Base-by-base conservation (phyloP, 2,888 invertebrate genomes). In the Hyles lineata region DNA sequence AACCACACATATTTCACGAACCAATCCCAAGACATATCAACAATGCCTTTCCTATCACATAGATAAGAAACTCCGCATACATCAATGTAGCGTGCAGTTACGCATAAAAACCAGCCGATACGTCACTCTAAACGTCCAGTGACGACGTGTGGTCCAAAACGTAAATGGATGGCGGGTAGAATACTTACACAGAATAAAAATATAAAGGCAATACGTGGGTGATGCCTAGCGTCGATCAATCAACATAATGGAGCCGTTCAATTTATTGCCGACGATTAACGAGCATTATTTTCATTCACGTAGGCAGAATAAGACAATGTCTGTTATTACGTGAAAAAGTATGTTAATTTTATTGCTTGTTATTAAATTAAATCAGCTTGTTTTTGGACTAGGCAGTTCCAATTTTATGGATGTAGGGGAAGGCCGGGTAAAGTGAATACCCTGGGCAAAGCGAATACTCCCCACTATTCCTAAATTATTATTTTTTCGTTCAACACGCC, bases 241-340 rank as follows among this genome's bases (percentile, higher is more conserved):
- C 93, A 91, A 84, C 81, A 70, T 79, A 89, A 92, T 92, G 86
- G 89, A 91, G 89, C 89, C 89, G 90, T 92, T 89, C 88, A 87
- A 89, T 89, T 87, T 89, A 89, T 88, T 84, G 83, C 80, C 80
- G 81, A 81, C 86, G 84, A 88, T 86, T 87, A 86, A 83, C 82
- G 83, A 79, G 83, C 85, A 88, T 85, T 83, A 87, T 87, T 88
- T 89, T 88, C 84, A 1, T 55, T 75, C 74, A 84, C 79, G 87
- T 89, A 85, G 86, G 87, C 78, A 75, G 78, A 76, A 80, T 76
- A 80, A 81, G 8, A 63, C 21, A 71, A n/a, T n/a, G 55, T 6
- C 55, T 19, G 19, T 55, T 19, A 55, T 55, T 55, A 55, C 15
- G 15, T 43, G 43, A 43, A 43, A 43, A 43, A 43, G 11, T 43